Percentiles rank a stretch among this genome's conserved stretches.
Conservation (phyloP, 2,113 vertebrate species). For the Osmerus eperlanus region DNA sequence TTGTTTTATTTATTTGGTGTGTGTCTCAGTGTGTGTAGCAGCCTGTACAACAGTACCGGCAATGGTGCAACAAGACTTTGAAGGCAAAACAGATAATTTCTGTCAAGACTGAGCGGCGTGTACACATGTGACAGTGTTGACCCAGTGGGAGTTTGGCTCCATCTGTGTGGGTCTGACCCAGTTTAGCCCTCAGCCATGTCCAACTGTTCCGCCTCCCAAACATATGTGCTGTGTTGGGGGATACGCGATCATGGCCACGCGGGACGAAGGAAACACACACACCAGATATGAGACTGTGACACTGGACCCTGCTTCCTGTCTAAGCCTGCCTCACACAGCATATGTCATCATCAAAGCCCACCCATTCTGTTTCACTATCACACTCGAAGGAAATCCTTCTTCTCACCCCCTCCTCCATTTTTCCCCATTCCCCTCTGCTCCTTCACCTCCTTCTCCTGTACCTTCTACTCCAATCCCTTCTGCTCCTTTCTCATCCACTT, state of each 20-base stretch:
- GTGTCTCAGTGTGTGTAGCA: background rate
- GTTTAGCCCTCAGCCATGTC: slow-evolving; percentile 78
- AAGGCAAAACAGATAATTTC: slow-evolving; percentile 55
- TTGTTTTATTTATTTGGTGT: background rate
- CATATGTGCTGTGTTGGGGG: slow-evolving; percentile 77
- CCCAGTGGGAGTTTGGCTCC: slow-evolving; percentile 73
- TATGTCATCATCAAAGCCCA: slow-evolving; percentile 54
- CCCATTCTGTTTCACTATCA: too few species aligned
- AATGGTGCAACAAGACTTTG: slow-evolving; percentile 11
- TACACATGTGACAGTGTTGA: slow-evolving; percentile 70
- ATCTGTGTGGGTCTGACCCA: slow-evolving; percentile 80
- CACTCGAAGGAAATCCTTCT: too few species aligned
- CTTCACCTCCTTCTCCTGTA: background rate
- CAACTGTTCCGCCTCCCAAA: slow-evolving; percentile 77
- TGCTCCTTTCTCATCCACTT: slow-evolving; percentile 4
- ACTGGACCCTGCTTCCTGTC: slow-evolving; percentile 57
- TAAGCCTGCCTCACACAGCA: slow-evolving; percentile 50
- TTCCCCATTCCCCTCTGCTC: too few species aligned
- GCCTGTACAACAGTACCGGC: too few species aligned
- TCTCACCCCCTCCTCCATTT: too few species aligned
- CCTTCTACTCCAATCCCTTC: background rate
- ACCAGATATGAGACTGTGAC: slow-evolving; percentile 68
- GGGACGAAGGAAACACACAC: slow-evolving; percentile 59
- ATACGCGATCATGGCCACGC: slow-evolving; percentile 62
- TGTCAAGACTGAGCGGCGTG: slow-evolving; percentile 44